These are phyloP conservation scores for Acanthopleura granulata DNA, from an alignment of 2,888 invertebrate genomes.

Conservation along the genomic window DNA sequence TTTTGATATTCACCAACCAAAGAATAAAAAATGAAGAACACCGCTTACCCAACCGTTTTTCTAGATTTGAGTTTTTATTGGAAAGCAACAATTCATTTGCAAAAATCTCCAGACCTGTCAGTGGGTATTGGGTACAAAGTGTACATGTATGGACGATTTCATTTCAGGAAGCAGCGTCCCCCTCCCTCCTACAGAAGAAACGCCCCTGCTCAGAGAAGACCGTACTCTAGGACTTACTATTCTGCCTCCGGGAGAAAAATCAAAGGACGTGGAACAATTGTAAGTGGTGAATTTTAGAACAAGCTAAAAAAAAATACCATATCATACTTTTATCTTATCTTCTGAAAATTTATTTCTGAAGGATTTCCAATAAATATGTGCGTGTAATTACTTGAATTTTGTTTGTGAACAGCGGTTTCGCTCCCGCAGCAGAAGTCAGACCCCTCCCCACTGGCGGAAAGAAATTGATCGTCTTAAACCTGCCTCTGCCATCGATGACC, in stretches of 20 bases:
- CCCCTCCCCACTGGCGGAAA: slow-evolving; percentile 93
- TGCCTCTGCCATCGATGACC: neutral
- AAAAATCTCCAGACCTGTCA: neutral
- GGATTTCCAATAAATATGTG: too few species aligned
- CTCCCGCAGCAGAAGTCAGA: slow-evolving; percentile 87
- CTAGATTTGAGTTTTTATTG: too few species aligned
- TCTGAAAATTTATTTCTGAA: too few species aligned
- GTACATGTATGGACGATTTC: neutral
- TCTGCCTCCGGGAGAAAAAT: slow-evolving; percentile 79
- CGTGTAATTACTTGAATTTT: too few species aligned
- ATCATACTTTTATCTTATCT: too few species aligned
- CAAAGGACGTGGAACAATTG: slow-evolving; percentile 92
- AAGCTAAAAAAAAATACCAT: too few species aligned
- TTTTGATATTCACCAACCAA: too few species aligned
- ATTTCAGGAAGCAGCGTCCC: neutral
- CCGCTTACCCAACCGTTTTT: too few species aligned
- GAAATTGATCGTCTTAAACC: slow-evolving; percentile 27
- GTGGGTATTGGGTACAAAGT: too few species aligned
- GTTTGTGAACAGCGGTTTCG: slow-evolving; percentile 31
- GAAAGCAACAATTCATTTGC: neutral
- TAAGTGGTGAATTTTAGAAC: slow-evolving; percentile 72
- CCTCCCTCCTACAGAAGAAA: neutral
- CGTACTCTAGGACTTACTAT: slow-evolving; percentile 46
- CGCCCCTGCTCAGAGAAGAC: neutral
- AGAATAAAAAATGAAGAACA: too few species aligned